These are phyloP conservation scores for Melopsittacus undulatus DNA, from an alignment of 2,797 vertebrate genomes.

Conservation along the genomic window DNA sequence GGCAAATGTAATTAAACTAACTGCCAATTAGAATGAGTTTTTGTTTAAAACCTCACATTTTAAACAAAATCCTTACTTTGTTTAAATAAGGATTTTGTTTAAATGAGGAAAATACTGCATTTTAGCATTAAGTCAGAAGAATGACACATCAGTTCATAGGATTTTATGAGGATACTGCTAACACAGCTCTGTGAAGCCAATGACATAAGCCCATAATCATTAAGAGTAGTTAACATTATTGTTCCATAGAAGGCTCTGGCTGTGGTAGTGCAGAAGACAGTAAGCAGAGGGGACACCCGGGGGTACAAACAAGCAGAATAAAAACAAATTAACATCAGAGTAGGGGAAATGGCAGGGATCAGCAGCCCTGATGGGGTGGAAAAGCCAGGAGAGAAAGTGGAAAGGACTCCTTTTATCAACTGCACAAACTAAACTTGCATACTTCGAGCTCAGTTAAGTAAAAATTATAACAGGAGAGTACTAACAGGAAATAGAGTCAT, in stretches of 20 bases:
- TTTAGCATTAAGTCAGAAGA: not conserved
- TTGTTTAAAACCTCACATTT: not conserved
- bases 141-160: not conserved
- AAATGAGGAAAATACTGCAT: fast-evolving
- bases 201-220: not conserved
- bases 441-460: not conserved
- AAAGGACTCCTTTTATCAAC: not conserved
- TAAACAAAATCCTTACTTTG: not conserved
- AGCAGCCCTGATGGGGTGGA: not conserved
- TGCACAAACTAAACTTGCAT: not conserved
- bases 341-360: not conserved
- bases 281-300: not conserved
- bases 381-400: not conserved
- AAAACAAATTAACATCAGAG: not conserved
- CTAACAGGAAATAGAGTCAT: fast-evolving
- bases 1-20: not conserved
- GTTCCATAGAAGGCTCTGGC: not conserved
- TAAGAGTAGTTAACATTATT: not conserved
- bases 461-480: not conserved
- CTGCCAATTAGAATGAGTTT: not conserved
- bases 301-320: not conserved
- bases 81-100: too few relatives aligned
- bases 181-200: fast-evolving
- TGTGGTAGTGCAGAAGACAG: not conserved
- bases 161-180: not conserved